These are phyloP conservation scores for Siniperca chuatsi DNA, from an alignment of 2,113 vertebrate genomes.

Conservation along the genomic window DNA sequence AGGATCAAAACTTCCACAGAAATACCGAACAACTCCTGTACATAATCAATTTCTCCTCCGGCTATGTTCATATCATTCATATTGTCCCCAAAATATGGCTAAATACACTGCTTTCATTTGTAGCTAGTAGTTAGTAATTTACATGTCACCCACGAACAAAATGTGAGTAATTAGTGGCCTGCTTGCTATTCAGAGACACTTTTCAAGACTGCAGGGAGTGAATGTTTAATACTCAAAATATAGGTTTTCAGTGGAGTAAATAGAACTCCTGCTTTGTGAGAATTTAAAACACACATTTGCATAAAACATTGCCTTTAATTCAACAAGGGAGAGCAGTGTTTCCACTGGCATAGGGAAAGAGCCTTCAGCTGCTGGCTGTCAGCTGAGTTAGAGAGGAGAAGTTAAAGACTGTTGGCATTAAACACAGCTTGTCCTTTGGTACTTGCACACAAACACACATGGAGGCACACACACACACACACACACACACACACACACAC, in stretches of 20 bases:
- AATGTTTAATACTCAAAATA: not conserved
- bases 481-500: slow-evolving; percentile 12
- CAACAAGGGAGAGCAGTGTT: not conserved
- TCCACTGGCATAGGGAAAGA: not conserved
- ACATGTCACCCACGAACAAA: not conserved
- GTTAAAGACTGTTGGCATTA: slow-evolving; percentile 48
- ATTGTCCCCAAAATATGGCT: not conserved
- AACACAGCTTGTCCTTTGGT: slow-evolving; percentile 48
- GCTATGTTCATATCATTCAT: not conserved
- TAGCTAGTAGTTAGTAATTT: not conserved
- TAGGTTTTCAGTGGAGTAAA: not conserved
- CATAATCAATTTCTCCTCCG: not conserved
- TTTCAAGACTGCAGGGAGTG: no score
- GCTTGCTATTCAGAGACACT: not conserved
- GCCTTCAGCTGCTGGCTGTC: slow-evolving; percentile 45
- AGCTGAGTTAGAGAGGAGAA: slow-evolving; percentile 14
- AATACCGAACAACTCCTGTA: not conserved
- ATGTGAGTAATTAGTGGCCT: not conserved
- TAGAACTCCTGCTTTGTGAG: not conserved
- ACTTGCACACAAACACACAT: not conserved
- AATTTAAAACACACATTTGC: slow-evolving; percentile 10
- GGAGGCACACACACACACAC: not conserved
- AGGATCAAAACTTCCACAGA: not conserved
- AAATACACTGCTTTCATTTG: not conserved
- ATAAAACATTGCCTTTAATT: slow-evolving; percentile 4